Evolutionary conservation across 23 tunicate genomes (phyloP), one percentile per base, ranked within the genome.

Genomic region (Pegea sp.): DNA sequence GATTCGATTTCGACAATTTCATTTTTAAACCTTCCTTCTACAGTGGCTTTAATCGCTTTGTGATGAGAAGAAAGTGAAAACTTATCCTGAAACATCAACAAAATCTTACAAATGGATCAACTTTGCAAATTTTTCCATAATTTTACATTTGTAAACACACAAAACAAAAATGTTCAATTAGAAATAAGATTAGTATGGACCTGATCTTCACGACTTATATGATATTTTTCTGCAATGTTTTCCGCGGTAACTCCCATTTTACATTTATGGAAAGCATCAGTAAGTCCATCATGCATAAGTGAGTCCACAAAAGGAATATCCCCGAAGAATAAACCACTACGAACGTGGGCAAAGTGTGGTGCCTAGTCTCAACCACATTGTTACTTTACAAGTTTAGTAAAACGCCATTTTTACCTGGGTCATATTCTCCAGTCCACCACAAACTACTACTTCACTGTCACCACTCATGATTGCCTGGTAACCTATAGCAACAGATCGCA

Each of bases 361-460:
- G 77, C 44, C 51, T 56, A 21, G 2, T 1, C n/a, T n/a, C n/a
- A n/a, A n/a, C n/a, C n/a, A n/a, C n/a, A n/a, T 8, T 8, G 16
- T 38, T 16, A 38, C 11, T 38, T 8, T 8, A 38, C 46, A 38
- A 38, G 11, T 38, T 8, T 8, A 38, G 11, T 38, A 11, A 38
- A 38, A 38, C 46, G 16, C 46, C 16, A 38, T 16, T 8, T 22
- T 16, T 56, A 56, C 68, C 33, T 34, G 2, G 25, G 58, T 66
- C 86, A 75, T 75, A 43, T 32, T 66, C 55, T 75, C 86, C 56
- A 58, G 72, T 30, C 86, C 86, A 18, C 86, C 86, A 28, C 69
- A 63, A 21, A 75, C 48, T 4, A 75, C 61, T 34, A 75, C 43
- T 2, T 28, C 19, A 2, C 62, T 62, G 60, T 75, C 75, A 16